phyloP scores from a whole-genome alignment of 2,888 invertebrate species.

The Lepas anatifera region DNA sequence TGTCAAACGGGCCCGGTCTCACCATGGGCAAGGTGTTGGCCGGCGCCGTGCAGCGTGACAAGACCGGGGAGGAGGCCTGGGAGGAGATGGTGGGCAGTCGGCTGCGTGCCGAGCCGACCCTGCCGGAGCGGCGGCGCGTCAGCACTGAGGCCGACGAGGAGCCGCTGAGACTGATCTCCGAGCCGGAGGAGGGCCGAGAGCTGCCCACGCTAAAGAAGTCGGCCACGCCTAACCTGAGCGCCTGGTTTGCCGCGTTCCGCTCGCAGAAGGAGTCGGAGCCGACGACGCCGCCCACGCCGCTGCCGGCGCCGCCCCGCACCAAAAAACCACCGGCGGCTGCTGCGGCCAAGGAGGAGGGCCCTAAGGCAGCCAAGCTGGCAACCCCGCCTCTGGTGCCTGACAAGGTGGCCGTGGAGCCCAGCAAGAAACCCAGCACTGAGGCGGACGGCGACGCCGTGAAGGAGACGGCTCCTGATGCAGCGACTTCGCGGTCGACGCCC shows the following conservation, averaged over 20 bases:
- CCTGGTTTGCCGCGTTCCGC: constrained; percentile 86
- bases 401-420: not conserved
- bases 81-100: constrained; percentile 2
- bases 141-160: not conserved
- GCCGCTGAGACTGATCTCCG: not conserved
- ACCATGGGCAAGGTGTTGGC: constrained; percentile 3
- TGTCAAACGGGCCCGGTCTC: not conserved
- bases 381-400: not conserved
- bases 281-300: constrained; percentile 35
- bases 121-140: not conserved
- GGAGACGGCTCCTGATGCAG: not conserved
- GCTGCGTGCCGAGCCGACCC: not conserved
- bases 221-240: constrained; percentile 73
- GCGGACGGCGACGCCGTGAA: not conserved
- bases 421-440: too few relatives aligned
- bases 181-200: not conserved
- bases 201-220: constrained; percentile 40
- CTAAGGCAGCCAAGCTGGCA: not conserved
- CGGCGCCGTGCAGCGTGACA: not conserved
- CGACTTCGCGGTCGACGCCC: not conserved
- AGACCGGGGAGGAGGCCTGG: constrained; percentile 7
- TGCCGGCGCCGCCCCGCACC: constrained; percentile 30
- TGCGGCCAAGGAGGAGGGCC: too few relatives aligned
- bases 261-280: constrained; percentile 67
- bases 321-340: not conserved